These are phyloP conservation scores for Leptura quadrifasciata DNA, from an alignment of 2,888 invertebrate genomes.

Conservation along the genomic window DNA sequence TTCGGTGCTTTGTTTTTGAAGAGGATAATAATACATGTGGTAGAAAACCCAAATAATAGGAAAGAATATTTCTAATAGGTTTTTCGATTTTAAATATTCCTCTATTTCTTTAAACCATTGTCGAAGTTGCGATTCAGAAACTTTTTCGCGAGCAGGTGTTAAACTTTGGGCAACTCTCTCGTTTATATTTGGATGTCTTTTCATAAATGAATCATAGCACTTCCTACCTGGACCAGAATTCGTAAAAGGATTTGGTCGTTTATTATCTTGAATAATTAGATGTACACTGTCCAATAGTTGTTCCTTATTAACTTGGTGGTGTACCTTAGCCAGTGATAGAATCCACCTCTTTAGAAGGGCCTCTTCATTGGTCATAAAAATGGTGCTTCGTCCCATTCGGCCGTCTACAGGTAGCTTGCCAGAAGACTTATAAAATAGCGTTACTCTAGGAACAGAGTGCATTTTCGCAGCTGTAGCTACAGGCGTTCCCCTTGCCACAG, in stretches of 20 bases:
- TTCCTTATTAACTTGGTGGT: conserved; percentile 32
- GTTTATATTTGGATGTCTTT: conserved; percentile 26
- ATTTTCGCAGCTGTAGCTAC: conserved; percentile 29
- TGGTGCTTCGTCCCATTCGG: conserved; percentile 33
- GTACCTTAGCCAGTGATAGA: not conserved
- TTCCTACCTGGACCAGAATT: conserved; percentile 22
- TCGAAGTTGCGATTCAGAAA: conserved; percentile 34
- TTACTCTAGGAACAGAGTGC: conserved; percentile 19
- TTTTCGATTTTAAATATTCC: conserved; percentile 22
- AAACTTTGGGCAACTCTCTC: conserved; percentile 22
- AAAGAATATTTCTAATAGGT: too few relatives aligned
- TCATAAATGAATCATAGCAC: conserved; percentile 29
- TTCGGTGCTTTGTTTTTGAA: too few relatives aligned
- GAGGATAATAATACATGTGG: too few relatives aligned
- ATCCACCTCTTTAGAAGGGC: not conserved
- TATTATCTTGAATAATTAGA: conserved; percentile 26
- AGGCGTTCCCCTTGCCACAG: not conserved
- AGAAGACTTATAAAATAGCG: not conserved
- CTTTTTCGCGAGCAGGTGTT: conserved; percentile 36
- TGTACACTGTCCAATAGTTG: conserved; percentile 38
- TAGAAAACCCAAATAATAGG: too few relatives aligned
- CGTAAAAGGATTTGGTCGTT: conserved; percentile 13
- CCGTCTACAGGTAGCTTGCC: conserved; percentile 31
- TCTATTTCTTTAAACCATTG: conserved; percentile 35
- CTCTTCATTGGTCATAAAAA: conserved; percentile 9